A percentile compares a stretch with the other conserved stretches of the same genome.
phyloP scores from a whole-genome alignment of 2,888 invertebrate species.

The Orchesellides sinensis region DNA sequence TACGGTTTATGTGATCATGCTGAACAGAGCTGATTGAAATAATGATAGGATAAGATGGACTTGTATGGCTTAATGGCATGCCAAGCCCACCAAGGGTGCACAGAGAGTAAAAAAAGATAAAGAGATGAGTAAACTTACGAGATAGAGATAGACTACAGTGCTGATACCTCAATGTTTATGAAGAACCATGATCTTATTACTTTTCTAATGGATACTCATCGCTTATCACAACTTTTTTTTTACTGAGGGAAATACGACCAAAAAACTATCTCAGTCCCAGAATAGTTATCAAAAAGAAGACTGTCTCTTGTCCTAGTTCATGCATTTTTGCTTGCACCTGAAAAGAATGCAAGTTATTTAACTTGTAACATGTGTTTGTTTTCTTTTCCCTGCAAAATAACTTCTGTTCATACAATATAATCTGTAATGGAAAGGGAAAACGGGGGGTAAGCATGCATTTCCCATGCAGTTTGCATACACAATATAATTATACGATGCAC shows the following conservation, averaged over 20 bases:
- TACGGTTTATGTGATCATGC: conserved; percentile 52
- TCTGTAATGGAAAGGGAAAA: no score
- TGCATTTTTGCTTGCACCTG: no score
- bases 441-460: no score
- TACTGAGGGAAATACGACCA: no score
- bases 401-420: no score
- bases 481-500: no score
- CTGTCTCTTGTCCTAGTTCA: no score
- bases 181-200: not conserved
- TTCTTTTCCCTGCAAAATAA: no score
- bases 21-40: conserved; percentile 60
- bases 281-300: no score
- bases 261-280: no score
- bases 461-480: no score
- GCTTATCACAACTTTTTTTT: not conserved
- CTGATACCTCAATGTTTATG: conserved; percentile 10
- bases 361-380: not conserved
- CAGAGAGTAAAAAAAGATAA: not conserved
- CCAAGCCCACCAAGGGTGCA: conserved; percentile 57
- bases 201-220: not conserved
- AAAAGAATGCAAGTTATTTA: no score
- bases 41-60: conserved; percentile 51
- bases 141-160: not conserved
- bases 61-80: conserved; percentile 59
- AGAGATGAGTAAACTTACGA: not conserved